Percentiles rank a stretch among this genome's conserved stretches.
Conservation (phyloP, 2,113 vertebrate species). For the Serilophus lunatus region DNA sequence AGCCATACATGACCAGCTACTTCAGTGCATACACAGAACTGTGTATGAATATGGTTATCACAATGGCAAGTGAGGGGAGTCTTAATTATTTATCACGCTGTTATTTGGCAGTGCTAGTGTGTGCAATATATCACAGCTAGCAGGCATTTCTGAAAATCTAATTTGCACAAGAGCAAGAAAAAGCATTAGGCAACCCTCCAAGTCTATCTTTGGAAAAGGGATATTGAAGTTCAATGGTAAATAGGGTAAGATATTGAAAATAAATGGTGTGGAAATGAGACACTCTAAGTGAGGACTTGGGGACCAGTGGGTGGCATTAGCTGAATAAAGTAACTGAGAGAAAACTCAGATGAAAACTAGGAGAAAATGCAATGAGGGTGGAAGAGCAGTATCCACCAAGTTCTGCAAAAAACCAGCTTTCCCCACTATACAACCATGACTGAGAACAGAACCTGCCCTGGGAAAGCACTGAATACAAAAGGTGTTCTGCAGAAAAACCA, state of each 20-base stretch:
- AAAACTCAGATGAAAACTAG: background rate
- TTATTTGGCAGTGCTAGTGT: background rate
- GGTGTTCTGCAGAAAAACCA: background rate
- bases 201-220: background rate
- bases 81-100: background rate
- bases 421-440: accelerated
- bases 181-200: background rate
- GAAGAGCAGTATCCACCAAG: background rate
- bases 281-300: background rate
- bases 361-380: background rate
- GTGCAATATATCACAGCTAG: background rate
- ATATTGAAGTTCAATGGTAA: background rate
- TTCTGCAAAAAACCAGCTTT: background rate
- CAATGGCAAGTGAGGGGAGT: background rate
- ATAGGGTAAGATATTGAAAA: background rate
- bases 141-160: background rate
- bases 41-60: background rate
- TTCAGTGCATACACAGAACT: background rate
- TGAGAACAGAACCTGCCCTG: background rate
- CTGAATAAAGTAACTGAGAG: background rate
- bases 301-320: background rate
- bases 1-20: background rate
- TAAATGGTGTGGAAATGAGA: background rate
- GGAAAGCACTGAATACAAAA: background rate
- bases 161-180: background rate